phyloP scores from a whole-genome alignment of 2,888 invertebrate genomes.

The Disparrhopalites patrizii region DNA sequence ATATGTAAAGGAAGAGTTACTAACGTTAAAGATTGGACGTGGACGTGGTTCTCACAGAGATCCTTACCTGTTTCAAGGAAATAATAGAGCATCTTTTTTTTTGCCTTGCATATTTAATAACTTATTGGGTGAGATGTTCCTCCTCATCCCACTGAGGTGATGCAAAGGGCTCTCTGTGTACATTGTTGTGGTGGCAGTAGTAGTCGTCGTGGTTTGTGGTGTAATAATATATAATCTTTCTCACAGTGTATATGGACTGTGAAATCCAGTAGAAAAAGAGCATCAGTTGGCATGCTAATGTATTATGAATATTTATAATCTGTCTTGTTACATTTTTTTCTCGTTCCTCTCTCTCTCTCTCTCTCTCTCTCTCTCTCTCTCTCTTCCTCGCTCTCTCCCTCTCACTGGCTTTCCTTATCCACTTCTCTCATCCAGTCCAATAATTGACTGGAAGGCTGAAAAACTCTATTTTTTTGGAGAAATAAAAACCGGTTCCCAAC shows the following conservation, averaged over 20 bases:
- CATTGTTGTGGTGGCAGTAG: background rate
- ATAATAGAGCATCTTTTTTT: too few species aligned
- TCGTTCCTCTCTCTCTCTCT: constrained; percentile 35
- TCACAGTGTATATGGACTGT: too few species aligned
- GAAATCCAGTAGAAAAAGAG: constrained; percentile 16
- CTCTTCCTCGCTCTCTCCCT: constrained; percentile 26
- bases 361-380: constrained; percentile 31
- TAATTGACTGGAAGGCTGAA: constrained; percentile 48
- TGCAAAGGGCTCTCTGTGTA: background rate
- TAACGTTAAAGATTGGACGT: too few species aligned
- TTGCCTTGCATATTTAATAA: too few species aligned
- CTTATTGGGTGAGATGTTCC: too few species aligned
- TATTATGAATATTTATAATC: constrained; percentile 49
- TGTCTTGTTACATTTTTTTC: constrained; percentile 28
- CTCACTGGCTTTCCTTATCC: constrained; percentile 27
- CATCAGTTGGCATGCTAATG: constrained; percentile 35
- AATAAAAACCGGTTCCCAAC: constrained; percentile 46
- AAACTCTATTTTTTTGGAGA: too few species aligned
- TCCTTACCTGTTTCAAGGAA: too few species aligned
- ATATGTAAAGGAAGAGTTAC: too few species aligned
- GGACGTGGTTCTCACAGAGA: too few species aligned
- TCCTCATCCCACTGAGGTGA: background rate
- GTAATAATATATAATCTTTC: too few species aligned
- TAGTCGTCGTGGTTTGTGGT: too few species aligned
- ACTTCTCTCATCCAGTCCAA: constrained; percentile 36